A percentile compares a stretch with the other conserved stretches of the same genome.
These are phyloP conservation scores for Cephus cinctus DNA, from an alignment of 1,140 invertebrate genomes.

Conservation along the genomic window DNA sequence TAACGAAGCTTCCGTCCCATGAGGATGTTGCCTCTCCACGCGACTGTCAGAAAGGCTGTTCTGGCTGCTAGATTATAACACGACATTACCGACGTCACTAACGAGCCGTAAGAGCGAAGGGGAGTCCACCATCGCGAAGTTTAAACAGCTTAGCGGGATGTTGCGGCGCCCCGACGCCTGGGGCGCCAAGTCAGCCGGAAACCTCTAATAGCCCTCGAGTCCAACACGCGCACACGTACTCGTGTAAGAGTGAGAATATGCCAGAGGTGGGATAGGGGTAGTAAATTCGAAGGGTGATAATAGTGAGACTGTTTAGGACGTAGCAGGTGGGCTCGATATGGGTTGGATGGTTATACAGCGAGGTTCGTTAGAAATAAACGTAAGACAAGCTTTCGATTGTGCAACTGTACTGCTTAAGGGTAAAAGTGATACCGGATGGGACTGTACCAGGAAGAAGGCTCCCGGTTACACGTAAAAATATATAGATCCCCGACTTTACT, in stretches of 20 bases:
- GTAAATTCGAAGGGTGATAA: too few species aligned
- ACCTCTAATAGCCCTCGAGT: constrained; percentile 46
- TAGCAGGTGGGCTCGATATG: too few species aligned
- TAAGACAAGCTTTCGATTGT: too few species aligned
- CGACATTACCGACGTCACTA: constrained; percentile 19
- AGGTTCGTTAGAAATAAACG: background rate
- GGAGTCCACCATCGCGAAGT: constrained; percentile 47
- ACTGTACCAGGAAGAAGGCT: too few species aligned
- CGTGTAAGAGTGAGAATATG: constrained; percentile 14
- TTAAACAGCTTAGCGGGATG: constrained; percentile 49
- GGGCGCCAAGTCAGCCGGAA: constrained; percentile 46
- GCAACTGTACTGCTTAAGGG: too few species aligned
- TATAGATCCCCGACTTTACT: constrained; percentile 35
- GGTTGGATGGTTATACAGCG: background rate
- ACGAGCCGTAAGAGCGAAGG: constrained; percentile 35
- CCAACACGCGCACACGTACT: constrained; percentile 17
- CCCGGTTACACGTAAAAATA: too few species aligned
- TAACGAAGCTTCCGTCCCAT: too few species aligned
- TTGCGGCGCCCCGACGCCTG: constrained; percentile 30
- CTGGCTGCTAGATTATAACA: too few species aligned
- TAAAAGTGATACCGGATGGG: too few species aligned
- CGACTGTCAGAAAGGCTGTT: too few species aligned
- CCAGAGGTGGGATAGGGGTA: constrained; percentile 6
- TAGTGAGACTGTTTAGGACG: too few species aligned
- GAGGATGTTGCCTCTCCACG: too few species aligned